phyloP scores from a whole-genome alignment of 2,113 vertebrate species.

The Cyanoderma ruficeps region DNA sequence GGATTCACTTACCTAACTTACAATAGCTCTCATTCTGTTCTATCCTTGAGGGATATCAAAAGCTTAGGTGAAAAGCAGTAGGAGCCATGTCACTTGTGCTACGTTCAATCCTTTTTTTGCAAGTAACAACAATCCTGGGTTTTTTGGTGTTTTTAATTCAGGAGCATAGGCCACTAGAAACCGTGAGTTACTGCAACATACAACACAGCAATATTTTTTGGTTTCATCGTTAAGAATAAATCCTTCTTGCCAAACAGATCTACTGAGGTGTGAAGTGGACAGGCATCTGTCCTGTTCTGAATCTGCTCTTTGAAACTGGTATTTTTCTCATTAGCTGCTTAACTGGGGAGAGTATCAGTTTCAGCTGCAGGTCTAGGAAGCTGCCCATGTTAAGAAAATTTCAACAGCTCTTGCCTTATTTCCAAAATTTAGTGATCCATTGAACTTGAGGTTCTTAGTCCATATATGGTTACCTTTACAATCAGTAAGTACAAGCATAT shows the following conservation, averaged over 20 bases:
- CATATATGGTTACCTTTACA: not conserved
- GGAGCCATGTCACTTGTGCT: not conserved
- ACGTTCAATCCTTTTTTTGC: not conserved
- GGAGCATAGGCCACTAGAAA: not conserved
- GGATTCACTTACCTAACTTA: not conserved
- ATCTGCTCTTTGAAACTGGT: not conserved
- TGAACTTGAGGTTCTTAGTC: not conserved
- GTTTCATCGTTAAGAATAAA: not conserved
- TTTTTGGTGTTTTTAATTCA: not conserved
- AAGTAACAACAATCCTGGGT: not conserved
- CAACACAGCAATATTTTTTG: not conserved
- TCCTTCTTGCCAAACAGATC: not conserved
- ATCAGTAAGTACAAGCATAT: not conserved
- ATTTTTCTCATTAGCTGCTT: not conserved
- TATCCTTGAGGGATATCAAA: not conserved
- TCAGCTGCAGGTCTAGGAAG: not conserved
- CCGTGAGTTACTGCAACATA: not conserved
- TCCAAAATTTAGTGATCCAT: not conserved
- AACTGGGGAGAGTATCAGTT: not conserved
- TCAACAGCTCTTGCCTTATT: not conserved
- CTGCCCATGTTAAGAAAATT: not conserved
- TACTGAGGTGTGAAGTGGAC: not conserved
- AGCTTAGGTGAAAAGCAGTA: not conserved
- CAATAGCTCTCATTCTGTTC: not conserved
- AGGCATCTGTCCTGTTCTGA: not conserved